Evolutionary conservation across 1,140 invertebrate species (phyloP).

Genomic region (Anoplolepis gracilipes): DNA sequence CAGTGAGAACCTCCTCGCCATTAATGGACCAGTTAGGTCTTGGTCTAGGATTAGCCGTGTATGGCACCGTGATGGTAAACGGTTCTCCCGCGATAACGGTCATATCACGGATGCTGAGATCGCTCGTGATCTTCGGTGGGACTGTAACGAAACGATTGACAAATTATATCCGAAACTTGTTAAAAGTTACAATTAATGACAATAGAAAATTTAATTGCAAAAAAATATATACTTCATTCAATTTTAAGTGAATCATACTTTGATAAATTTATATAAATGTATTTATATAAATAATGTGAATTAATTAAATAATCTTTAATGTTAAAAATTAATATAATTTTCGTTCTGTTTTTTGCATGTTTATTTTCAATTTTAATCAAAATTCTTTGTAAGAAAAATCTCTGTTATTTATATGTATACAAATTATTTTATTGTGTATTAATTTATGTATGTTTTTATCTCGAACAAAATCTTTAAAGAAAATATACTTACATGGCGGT

Average conservation of each 20-base stretch:
- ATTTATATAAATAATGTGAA: neutral
- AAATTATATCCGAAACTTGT: neutral
- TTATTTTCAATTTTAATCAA: neutral
- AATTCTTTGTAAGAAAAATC: neutral
- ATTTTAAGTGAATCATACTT: neutral
- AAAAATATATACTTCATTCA: neutral
- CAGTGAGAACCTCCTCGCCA: conserved; percentile 92
- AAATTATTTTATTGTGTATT: neutral
- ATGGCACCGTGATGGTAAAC: conserved; percentile 98
- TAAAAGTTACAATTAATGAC: neutral
- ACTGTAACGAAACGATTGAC: conserved; percentile 76
- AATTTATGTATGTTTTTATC: neutral
- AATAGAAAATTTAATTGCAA: neutral
- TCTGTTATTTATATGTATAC: no score
- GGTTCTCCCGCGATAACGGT: conserved; percentile 98
- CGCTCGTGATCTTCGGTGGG: conserved; percentile 96
- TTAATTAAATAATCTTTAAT: conserved; percentile 2
- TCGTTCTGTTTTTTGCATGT: no score
- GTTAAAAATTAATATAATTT: neutral
- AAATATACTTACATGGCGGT: conserved; percentile 89
- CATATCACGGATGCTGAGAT: conserved; percentile 97
- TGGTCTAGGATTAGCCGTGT: conserved; percentile 95
- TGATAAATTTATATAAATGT: neutral
- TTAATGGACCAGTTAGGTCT: conserved; percentile 95
- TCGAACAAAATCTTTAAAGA: neutral